These are phyloP conservation scores for Riptortus pedestris DNA, from an alignment of 1,140 invertebrate species.

Conservation along the genomic window DNA sequence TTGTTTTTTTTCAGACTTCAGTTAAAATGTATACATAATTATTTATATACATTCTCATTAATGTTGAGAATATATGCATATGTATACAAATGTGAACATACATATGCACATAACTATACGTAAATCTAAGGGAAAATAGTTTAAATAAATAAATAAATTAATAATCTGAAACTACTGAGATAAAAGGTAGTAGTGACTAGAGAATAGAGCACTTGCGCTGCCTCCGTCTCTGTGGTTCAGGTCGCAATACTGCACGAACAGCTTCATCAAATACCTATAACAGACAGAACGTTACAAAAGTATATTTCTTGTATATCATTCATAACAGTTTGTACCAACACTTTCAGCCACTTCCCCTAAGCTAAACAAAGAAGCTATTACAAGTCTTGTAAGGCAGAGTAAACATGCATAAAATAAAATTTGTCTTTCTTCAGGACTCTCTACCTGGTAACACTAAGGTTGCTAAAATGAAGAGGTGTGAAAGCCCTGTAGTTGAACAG, in stretches of 20 bases:
- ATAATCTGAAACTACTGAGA: not conserved
- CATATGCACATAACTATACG: no score
- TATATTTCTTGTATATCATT: slow-evolving; percentile 1
- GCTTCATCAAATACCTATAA: slow-evolving; percentile 91
- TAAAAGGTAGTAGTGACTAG: slow-evolving; percentile 40
- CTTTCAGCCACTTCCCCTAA: no score
- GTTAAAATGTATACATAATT: not conserved
- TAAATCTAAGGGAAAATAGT: no score
- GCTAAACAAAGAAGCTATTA: no score
- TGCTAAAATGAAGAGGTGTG: no score
- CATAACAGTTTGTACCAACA: no score
- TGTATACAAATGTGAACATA: not conserved
- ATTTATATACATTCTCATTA: not conserved
- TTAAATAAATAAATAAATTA: not conserved
- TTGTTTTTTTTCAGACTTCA: not conserved
- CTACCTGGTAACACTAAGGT: no score
- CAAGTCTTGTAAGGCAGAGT: no score
- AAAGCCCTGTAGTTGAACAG: no score
- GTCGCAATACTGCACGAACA: slow-evolving; percentile 84
- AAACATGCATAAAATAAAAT: no score
- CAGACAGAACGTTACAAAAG: no score
- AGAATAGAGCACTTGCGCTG: slow-evolving; percentile 84
- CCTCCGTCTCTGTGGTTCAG: slow-evolving; percentile 81
- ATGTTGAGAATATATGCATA: not conserved
- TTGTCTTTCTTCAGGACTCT: no score